These are phyloP conservation scores for Tenthredo scrophulariae DNA, from an alignment of 2,888 invertebrate species.

Conservation along the genomic window DNA sequence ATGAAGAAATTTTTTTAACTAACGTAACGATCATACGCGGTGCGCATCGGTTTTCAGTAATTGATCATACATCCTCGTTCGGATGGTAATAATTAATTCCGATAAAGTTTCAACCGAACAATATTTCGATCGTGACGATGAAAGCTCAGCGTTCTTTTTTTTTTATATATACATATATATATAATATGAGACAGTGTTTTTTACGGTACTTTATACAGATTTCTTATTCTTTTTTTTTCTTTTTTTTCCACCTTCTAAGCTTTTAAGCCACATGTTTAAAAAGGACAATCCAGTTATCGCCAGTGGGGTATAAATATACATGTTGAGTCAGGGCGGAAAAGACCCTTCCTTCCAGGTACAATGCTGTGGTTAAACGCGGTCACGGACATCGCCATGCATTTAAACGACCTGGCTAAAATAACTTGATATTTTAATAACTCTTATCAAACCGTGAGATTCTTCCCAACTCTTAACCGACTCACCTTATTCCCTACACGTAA, in stretches of 20 bases:
- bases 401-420: slow-evolving; percentile 68
- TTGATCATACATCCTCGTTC: too few relatives aligned
- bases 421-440: slow-evolving; percentile 51
- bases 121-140: background rate
- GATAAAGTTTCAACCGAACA: background rate
- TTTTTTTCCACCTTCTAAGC: slow-evolving; percentile 61
- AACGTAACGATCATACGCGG: background rate
- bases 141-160: background rate
- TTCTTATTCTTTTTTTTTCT: background rate
- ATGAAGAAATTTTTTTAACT: background rate
- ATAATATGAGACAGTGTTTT: background rate
- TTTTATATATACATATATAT: too few relatives aligned
- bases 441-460: slow-evolving; percentile 31
- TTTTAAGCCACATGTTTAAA: slow-evolving; percentile 68
- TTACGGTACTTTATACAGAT: background rate
- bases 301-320: slow-evolving; percentile 52
- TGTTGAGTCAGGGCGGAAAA: slow-evolving; percentile 50
- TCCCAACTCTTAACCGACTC: background rate
- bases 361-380: slow-evolving; percentile 18
- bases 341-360: slow-evolving; percentile 41
- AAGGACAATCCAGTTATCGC: slow-evolving; percentile 71
- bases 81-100: background rate
- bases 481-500: slow-evolving; percentile 20
- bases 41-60: background rate
- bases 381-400: slow-evolving; percentile 68